phyloP scores from a whole-genome alignment of 1,140 invertebrate genomes.

The Ericerus pela region DNA sequence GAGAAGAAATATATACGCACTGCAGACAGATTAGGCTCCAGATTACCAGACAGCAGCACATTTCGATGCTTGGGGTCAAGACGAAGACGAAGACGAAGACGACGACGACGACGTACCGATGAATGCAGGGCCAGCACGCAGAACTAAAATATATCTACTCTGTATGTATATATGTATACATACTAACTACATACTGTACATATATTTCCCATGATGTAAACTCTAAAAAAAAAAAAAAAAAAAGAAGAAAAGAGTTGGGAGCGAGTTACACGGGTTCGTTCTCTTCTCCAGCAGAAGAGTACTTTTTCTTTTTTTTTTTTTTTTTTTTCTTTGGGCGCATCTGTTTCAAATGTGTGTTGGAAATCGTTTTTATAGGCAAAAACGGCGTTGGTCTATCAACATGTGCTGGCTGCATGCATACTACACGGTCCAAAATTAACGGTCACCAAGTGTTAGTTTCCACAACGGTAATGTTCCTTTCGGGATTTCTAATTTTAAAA shows the following conservation, averaged over 20 bases:
- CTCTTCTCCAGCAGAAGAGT: too few species aligned
- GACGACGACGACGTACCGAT: too few species aligned
- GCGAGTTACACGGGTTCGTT: too few species aligned
- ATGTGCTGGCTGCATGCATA: neutral
- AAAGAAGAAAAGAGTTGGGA: neutral
- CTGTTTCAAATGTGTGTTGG: slow-evolving; percentile 10
- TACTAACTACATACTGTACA: too few species aligned
- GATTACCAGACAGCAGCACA: neutral
- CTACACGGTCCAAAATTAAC: too few species aligned
- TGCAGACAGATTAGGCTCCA: slow-evolving; percentile 7
- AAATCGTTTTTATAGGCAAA: slow-evolving; percentile 12
- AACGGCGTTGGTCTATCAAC: slow-evolving; percentile 7
- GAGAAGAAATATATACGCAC: neutral
- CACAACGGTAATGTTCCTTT: too few species aligned
- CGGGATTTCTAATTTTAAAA: too few species aligned
- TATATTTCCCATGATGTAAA: neutral
- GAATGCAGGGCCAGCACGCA: neutral
- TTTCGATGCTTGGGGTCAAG: neutral
- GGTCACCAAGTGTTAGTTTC: slow-evolving; percentile 5
- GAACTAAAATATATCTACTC: too few species aligned
- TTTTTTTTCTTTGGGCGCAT: slow-evolving; percentile 5
- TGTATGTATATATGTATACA: too few species aligned
- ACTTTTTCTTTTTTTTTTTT: too few species aligned
- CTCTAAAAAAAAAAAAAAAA: neutral
- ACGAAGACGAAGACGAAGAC: neutral